Base-by-base conservation (phyloP, 2,113 vertebrate genomes). In the Cryptotis parvus region DNA sequence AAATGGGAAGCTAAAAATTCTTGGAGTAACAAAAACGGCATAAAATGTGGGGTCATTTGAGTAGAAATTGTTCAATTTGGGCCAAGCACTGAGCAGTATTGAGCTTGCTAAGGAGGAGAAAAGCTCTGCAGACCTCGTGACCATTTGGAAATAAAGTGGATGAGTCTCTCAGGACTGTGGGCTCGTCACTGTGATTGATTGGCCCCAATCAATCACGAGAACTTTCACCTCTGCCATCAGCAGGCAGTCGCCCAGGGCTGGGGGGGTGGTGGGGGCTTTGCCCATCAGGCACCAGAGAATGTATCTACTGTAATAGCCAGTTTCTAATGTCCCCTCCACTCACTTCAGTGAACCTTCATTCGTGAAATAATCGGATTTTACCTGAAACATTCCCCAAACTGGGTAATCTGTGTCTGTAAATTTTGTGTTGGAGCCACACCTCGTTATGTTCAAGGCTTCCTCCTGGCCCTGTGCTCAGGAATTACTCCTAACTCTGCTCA, bases 41-140 rank as follows among this genome's bases (percentile, higher is more conserved):
- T 70, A 91, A 31, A 84, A 79, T 77, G 63, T 88, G 69, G 31
- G 33, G 33, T 96, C 69, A 85, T 74, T 6, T 9, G 15, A 87
- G 89, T 72, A 72, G 84, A 96, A 88, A 78, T 73, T 20, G 63
- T 91, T 68, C 90, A 80, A 10, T 93, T 74, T 70, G 3, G 45
- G 52, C 41, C 93, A 91, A 90, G 86, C 31, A 35, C 85, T 29
- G 66, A 93, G 41, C 61, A 45, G 91, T 74, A 86, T 68, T 80
- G 68, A 24, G 29, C 49, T 61, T 85, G 65, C 79, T 82, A 35
- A 55, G 93, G 82, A 65, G 12, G 39, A 75, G 37, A 35, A 33
- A 84, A 78, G 45, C 16, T 45, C 33, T 9, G 1, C 9, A 2
- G 22, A n/a, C 76, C 65, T 76, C 49, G 35, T 63, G 79, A 61